Evolutionary conservation across 2,113 vertebrate genomes (phyloP).

Genomic region (Marmota monax): DNA sequence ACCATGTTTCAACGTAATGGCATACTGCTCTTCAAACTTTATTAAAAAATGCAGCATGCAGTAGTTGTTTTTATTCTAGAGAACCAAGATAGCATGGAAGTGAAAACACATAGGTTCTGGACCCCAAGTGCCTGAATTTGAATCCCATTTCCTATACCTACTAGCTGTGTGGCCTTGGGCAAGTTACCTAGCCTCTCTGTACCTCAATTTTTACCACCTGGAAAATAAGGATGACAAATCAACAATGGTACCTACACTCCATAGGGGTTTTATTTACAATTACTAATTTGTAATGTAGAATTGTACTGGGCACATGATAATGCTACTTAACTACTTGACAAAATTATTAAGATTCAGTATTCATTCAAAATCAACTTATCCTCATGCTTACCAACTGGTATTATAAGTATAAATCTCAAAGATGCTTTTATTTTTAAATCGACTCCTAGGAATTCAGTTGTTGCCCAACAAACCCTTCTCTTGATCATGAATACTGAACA

Average conservation of each 20-base stretch:
- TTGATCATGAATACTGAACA: not conserved
- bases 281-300: not conserved
- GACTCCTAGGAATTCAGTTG: not conserved
- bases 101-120: not conserved
- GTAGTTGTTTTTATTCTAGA: not conserved
- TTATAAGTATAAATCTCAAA: not conserved
- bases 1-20: not conserved
- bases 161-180: not conserved
- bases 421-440: constrained; percentile 27
- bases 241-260: not conserved
- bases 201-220: not conserved
- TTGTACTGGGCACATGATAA: not conserved
- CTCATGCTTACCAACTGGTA: not conserved
- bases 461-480: not conserved
- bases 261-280: not conserved
- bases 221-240: not conserved
- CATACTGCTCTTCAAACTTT: not conserved
- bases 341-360: not conserved
- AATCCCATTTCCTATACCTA: not conserved
- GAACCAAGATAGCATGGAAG: not conserved
- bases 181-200: not conserved
- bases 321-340: not conserved
- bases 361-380: not conserved
- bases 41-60: not conserved
- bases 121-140: not conserved